Percentiles rank a stretch among this genome's conserved stretches.
These are phyloP conservation scores for Loxodonta africana DNA, from an alignment of 2,113 vertebrate species.

Conservation along the genomic window DNA sequence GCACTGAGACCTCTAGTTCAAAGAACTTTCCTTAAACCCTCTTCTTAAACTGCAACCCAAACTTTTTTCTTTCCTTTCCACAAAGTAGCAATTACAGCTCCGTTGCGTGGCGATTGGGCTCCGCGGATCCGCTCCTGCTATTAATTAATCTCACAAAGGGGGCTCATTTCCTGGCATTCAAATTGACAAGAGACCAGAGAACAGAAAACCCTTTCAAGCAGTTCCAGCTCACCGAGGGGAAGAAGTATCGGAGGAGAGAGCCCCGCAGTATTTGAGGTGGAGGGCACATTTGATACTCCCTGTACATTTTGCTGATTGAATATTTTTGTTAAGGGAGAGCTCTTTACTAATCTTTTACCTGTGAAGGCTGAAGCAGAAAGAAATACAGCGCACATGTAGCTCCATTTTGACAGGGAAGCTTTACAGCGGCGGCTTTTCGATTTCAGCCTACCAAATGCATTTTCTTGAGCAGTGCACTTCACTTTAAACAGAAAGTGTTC, in stretches of 20 bases:
- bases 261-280: conserved; percentile 92
- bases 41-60: conserved; percentile 96
- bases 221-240: conserved; percentile 93
- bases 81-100: conserved; percentile 98
- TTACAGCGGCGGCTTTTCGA: conserved; percentile 81
- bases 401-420: conserved; percentile 88
- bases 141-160: conserved; percentile 99
- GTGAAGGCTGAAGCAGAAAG: conserved; percentile 90
- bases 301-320: conserved; percentile 94
- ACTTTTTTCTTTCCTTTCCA: conserved; percentile 95
- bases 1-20: conserved; percentile 97
- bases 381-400: conserved; percentile 86
- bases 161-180: conserved; percentile 98
- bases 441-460: conserved; percentile 85
- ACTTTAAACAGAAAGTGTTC: conserved; percentile 91
- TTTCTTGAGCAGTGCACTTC: conserved; percentile 88
- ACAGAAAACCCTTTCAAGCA: conserved; percentile 96
- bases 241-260: conserved; percentile 95
- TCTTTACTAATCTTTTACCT: conserved; percentile 95
- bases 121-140: conserved; percentile 94
- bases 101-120: conserved; percentile 93
- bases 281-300: conserved; percentile 96
- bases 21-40: conserved; percentile 95
- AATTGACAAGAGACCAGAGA: conserved; percentile 96
- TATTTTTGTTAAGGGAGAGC: conserved; percentile 92